Conservation (phyloP, 2,888 invertebrate genomes). For the Lasioglossum villosulum region DNA sequence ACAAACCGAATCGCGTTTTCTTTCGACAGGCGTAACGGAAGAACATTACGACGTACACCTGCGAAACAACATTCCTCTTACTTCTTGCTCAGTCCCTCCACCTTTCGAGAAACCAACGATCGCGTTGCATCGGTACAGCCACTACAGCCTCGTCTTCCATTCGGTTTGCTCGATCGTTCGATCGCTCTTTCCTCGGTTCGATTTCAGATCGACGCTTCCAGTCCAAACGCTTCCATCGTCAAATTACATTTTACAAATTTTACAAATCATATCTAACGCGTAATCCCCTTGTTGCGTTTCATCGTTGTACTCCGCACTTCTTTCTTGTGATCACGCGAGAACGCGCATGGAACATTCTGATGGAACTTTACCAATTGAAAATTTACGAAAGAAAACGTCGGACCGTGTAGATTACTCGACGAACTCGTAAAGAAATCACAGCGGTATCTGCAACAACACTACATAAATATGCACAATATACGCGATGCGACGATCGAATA, state of each 20-base stretch:
- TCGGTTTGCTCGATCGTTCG: background rate
- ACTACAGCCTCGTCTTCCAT: slow-evolving; percentile 17
- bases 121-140: slow-evolving; percentile 36
- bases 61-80: slow-evolving; percentile 54
- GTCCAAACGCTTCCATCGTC: background rate
- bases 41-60: slow-evolving; percentile 63
- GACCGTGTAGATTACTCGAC: no score
- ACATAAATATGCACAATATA: background rate
- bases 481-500: background rate
- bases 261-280: background rate
- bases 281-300: background rate
- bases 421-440: background rate
- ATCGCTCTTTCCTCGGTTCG: background rate
- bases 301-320: slow-evolving; percentile 5
- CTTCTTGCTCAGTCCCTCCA: slow-evolving; percentile 54
- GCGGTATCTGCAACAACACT: background rate
- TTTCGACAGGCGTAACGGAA: slow-evolving; percentile 46
- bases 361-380: no score
- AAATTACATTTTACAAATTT: slow-evolving; percentile 13
- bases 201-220: background rate
- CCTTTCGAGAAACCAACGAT: slow-evolving; percentile 36
- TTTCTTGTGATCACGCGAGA: background rate
- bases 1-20: slow-evolving; percentile 35
- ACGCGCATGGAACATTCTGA: background rate
- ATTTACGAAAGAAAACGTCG: background rate